phyloP scores from a whole-genome alignment of 2,888 invertebrate genomes.

The Chrysolina oricalcia region DNA sequence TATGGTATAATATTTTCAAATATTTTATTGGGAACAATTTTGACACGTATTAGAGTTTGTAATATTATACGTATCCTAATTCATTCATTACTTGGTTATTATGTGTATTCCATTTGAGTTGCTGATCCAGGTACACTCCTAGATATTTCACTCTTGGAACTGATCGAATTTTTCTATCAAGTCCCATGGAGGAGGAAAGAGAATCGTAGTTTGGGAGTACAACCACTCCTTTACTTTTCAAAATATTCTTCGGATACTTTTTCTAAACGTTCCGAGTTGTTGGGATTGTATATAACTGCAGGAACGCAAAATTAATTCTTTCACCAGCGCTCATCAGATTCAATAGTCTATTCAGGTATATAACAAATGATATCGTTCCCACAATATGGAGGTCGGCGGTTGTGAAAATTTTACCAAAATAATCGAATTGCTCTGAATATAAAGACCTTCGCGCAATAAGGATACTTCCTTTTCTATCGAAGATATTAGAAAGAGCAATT shows the following conservation, averaged over 20 bases:
- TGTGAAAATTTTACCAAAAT: too few relatives aligned
- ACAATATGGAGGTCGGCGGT: too few relatives aligned
- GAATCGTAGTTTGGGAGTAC: background rate
- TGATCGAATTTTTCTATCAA: conserved; percentile 12
- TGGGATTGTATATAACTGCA: too few relatives aligned
- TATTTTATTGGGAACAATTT: conserved; percentile 3
- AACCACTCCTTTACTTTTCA: conserved; percentile 13
- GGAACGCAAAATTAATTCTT: too few relatives aligned
- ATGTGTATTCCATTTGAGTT: background rate
- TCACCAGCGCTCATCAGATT: too few relatives aligned
- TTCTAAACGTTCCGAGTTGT: too few relatives aligned
- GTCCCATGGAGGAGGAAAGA: conserved; percentile 4
- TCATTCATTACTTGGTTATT: background rate
- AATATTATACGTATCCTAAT: background rate
- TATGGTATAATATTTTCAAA: background rate
- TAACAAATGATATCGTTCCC: too few relatives aligned
- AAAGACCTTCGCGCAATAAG: too few relatives aligned
- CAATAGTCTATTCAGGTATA: too few relatives aligned
- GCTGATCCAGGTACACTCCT: conserved; percentile 9
- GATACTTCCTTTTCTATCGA: too few relatives aligned
- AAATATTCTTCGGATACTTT: conserved; percentile 39
- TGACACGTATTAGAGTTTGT: conserved; percentile 13
- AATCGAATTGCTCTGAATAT: too few relatives aligned
- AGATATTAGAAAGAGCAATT: too few relatives aligned
- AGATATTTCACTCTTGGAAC: conserved; percentile 9